Evolutionary conservation across 2,888 invertebrate genomes (phyloP), one percentile per base, ranked within the genome.

Genomic region (Liodrosophila aerea): DNA sequence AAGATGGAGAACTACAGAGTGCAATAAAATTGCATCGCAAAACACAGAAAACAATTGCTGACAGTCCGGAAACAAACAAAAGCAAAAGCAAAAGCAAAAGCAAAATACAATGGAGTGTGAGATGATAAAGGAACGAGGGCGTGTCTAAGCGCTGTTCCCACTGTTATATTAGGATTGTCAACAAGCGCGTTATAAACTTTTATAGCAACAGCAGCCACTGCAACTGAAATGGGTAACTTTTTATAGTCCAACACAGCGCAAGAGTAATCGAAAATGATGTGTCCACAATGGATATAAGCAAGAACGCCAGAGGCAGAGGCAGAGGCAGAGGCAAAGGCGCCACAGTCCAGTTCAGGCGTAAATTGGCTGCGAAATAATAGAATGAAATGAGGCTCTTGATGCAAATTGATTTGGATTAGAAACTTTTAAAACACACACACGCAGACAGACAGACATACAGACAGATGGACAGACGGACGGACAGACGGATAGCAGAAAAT

Each of bases 391-490:
- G 87, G 77, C 88, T 85, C 88, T 85, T 81, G 87, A 85, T 87
- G 87, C 86, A 87, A 88, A 87, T 87, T 87, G 87, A 87, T 88
- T 87, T 87, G 87, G 87, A 87, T 87, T 88, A 85, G 87, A 80
- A 81, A 82, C 76, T 80, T 80, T 73, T 65, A 80, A 73, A 59
- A 64, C 71, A 49, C 41, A 64, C 51, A 56, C 52, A 53, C 45
- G 34, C 49, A 51, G 33, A 22, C 16, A 13, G 39, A 30, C 22
- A 45, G 11, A 8, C 39, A 8, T 16, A n/a, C 15, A 41, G n/a
- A n/a, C n/a, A n/a, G n/a, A n/a, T n/a, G n/a, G n/a, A 49, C 41
- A 64, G 47, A 56, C 52, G 50, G 41, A 37, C n/a, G n/a, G n/a
- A n/a, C n/a, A n/a, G n/a, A n/a, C 30, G 33, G 39, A 43, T 36